phyloP scores from a whole-genome alignment of 2,113 vertebrate genomes.

The Protobothrops mucrosquamatus region DNA sequence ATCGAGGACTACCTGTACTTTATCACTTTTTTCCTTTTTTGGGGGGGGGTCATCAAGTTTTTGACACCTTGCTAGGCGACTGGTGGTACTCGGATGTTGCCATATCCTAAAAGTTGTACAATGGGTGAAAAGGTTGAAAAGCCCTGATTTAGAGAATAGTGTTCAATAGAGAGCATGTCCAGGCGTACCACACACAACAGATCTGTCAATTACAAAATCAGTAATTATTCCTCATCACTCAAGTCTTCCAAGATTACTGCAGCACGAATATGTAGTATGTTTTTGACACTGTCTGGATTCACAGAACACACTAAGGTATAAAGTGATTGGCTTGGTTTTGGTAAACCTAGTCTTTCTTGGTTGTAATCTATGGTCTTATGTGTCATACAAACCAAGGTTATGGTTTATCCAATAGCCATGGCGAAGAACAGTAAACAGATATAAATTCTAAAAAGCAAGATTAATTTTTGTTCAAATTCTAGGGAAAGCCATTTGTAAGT shows the following conservation, averaged over 20 bases:
- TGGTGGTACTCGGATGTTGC: no score
- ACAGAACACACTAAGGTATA: background rate
- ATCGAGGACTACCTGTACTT: no score
- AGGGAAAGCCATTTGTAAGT: background rate
- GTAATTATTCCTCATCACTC: constrained; percentile 24
- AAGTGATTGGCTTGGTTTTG: background rate
- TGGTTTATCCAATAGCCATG: background rate
- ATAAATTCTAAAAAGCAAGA: background rate
- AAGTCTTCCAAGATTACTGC: constrained; percentile 15
- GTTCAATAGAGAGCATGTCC: background rate
- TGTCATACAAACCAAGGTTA: background rate
- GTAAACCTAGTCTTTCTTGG: background rate
- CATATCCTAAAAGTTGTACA: no score
- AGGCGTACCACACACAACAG: background rate
- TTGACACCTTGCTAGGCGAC: no score
- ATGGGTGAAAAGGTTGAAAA: no score
- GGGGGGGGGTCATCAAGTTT: no score
- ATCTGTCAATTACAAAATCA: constrained; percentile 15
- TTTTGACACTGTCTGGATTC: background rate
- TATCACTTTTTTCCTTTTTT: no score
- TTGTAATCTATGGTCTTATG: background rate
- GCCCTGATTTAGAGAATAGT: background rate
- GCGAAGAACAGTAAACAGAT: background rate
- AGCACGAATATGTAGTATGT: constrained; percentile 10
- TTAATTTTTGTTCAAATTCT: background rate